phyloP scores from a whole-genome alignment of 2,888 invertebrate genomes.

The Diploptera punctata region DNA sequence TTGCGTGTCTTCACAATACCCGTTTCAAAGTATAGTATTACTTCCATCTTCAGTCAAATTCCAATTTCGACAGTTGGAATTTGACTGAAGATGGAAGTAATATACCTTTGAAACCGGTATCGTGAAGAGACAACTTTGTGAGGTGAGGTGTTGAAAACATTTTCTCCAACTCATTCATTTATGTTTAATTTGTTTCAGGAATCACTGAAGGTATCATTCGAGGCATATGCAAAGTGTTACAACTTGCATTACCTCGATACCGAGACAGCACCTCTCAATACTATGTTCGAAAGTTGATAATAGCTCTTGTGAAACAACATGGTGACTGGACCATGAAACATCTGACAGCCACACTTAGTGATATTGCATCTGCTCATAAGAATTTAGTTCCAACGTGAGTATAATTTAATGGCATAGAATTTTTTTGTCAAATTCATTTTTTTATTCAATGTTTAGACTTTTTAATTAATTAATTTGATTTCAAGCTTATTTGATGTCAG shows the following conservation, averaged over 20 bases:
- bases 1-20: too few species aligned
- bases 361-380: conserved; percentile 68
- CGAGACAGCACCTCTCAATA: conserved; percentile 79
- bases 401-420: conserved; percentile 16
- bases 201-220: conserved; percentile 79
- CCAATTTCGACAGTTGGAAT: too few species aligned
- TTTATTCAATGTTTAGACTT: not conserved
- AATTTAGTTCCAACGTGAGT: conserved; percentile 73
- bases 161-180: too few species aligned
- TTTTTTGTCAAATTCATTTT: not conserved
- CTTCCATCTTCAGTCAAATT: too few species aligned
- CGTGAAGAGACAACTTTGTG: too few species aligned
- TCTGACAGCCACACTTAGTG: conserved; percentile 67
- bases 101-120: too few species aligned
- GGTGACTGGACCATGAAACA: conserved; percentile 73
- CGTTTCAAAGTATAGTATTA: too few species aligned
- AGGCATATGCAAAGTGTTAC: conserved; percentile 79
- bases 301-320: conserved; percentile 68
- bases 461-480: not conserved
- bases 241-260: conserved; percentile 79
- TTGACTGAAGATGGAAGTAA: too few species aligned
- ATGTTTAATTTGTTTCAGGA: conserved; percentile 60
- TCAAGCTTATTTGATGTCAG: conserved; percentile 26
- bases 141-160: not conserved
- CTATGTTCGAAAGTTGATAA: conserved; percentile 73